A percentile compares a stretch with the other conserved stretches of the same genome.
Conservation (phyloP, 2,888 invertebrate species). For the Conchocele bisecta region DNA sequence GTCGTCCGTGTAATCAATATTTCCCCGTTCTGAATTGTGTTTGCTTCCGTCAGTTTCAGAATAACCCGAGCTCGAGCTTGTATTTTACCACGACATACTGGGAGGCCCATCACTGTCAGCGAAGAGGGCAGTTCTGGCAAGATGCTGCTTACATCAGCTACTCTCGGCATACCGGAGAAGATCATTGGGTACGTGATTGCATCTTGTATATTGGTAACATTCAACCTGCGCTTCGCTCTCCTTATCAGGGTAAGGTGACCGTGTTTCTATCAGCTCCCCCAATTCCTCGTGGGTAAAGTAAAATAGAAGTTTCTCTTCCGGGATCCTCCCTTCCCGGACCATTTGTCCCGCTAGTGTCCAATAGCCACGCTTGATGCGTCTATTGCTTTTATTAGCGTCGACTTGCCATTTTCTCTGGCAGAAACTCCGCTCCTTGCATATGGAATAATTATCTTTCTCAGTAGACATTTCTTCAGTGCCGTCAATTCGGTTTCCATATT, state of each 20-base stretch:
- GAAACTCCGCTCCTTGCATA: conserved; percentile 85
- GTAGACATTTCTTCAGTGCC: not conserved
- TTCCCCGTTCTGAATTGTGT: conserved; percentile 86
- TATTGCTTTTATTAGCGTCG: conserved; percentile 79
- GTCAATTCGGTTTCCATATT: not conserved
- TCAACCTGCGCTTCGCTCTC: conserved; percentile 88
- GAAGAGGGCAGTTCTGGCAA: not conserved
- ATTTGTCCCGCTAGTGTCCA: conserved; percentile 86
- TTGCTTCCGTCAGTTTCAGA: no score
- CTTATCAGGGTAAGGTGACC: conserved; percentile 84
- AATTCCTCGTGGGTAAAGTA: conserved; percentile 88
- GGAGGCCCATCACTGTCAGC: conserved; percentile 84
- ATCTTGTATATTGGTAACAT: conserved; percentile 83
- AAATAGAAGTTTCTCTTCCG: conserved; percentile 87
- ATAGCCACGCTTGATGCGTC: conserved; percentile 86
- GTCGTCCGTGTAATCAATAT: conserved; percentile 89
- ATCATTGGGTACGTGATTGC: not conserved
- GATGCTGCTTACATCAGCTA: not conserved
- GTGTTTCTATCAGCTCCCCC: conserved; percentile 84
- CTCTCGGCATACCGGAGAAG: not conserved
- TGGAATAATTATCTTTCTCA: not conserved
- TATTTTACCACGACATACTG: conserved; percentile 88
- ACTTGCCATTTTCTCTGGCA: conserved; percentile 87
- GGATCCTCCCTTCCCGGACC: conserved; percentile 86
- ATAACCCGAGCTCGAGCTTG: conserved; percentile 89